Evolutionary conservation across 2,113 vertebrate genomes (phyloP), one percentile per base, ranked within the genome.

Genomic region (Pluvialis apricaria): DNA sequence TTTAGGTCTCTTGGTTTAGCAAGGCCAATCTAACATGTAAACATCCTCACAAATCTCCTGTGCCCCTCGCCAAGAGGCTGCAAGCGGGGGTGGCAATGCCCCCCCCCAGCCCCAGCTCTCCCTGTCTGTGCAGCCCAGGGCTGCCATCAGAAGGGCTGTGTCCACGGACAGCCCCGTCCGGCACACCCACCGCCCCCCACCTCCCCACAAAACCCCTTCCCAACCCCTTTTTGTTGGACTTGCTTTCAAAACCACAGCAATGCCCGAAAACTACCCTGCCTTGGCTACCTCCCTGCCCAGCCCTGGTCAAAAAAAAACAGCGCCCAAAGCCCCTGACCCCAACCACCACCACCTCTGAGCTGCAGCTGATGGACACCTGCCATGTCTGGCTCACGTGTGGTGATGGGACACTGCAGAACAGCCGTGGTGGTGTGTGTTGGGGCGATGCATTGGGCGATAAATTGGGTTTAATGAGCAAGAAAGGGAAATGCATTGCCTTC

Each of bases 1-100:
- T 82, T 83, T 65, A 82, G 16, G 44, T 80, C 66, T 72, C 82
- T 85, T 44, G 21, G 65, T 93, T 89, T 40, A 89, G 72, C 95
- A 93, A 97, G 96, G 96, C 94, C 86, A 34, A 80, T 73, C 52
- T 65, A 29, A 87, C 69, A 19, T 81, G 95, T 96, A 94, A 96
- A 97, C 95, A 92, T 92, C 85, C 92, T 31, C 58, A 14, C 44
- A n/a, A 3, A 55, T 31, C 87, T 77, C 32, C 60, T 19, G 58
- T 22, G 73, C 65, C 58, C 58, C 51, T 24, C 0, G 0, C 84
- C 4, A 51, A 20, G 75, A 45, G 64, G 73, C 64, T 70, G 58
- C 0, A 16, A 65, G 81, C 44, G n/a, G 71, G 62, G 45, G 20
- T 0, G 4, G 32, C 16, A 2, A 19, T 64, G 44, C 11, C 62